Base-by-base conservation (phyloP, 2,888 invertebrate species). In the Diarsia dahlii region DNA sequence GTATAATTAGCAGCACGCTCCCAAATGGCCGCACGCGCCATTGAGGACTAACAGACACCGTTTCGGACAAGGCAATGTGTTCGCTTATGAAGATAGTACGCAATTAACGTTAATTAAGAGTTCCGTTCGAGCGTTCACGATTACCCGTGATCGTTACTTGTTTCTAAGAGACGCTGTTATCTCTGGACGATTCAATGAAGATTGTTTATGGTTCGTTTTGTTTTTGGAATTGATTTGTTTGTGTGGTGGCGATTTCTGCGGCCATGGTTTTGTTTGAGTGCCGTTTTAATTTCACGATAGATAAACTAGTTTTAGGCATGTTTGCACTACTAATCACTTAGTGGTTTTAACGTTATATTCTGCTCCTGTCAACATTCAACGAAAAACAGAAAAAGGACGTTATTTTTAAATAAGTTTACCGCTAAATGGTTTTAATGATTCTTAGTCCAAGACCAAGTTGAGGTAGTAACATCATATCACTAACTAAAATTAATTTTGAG, bases 31-130 rank as follows among this genome's bases (percentile, higher is more conserved):
- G 60, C 39, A 76, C 69, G 85, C 68, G 67, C 66, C 80, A 87
- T 85, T 87, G 86, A 87, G 67, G 76, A 78, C 63, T 65, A 77
- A 83, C 87, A 87, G 87, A 80, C 74, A 54, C 77, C 34, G 67
- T n/a, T 78, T 71, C 68, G 76, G 74, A 84, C 84, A 72, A 82
- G 78, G 82, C 89, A 83, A 83, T 87, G 76, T 88, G 88, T 85
- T 87, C 88, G 63, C 77, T 87, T 87, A 81, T 70, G 76, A 86
- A 81, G 79, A 84, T 86, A 78, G 82, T 80, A 80, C 77, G 71
- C 85, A 80, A 89, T 90, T 90, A 90, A 85, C 87, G 80, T 88
- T 89, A 81, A 89, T 90, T 90, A 90, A 77, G 65, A 76, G 76
- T 75, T 70, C 76, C 77, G 76, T 80, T 83, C 81, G 79, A 82